These are phyloP conservation scores for Drosophila persimilis DNA, from an alignment of 1,140 invertebrate genomes.

Conservation along the genomic window DNA sequence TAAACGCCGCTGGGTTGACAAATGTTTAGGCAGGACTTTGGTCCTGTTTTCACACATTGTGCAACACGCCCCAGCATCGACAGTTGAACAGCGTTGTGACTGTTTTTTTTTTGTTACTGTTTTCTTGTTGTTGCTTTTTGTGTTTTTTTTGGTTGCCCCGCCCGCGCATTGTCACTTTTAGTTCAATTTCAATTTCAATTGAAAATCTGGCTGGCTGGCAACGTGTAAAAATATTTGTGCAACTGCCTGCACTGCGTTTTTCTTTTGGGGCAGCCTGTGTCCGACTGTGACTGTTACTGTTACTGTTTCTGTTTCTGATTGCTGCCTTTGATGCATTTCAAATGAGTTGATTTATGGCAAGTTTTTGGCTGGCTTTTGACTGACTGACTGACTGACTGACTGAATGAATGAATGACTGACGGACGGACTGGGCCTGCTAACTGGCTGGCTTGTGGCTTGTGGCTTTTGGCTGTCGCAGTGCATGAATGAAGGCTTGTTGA, in stretches of 20 bases:
- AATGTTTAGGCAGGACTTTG: slow-evolving; percentile 78
- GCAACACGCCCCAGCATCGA: slow-evolving; percentile 60
- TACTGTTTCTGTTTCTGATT: slow-evolving; percentile 73
- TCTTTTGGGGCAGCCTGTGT: slow-evolving; percentile 51
- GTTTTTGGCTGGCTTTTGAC: slow-evolving; percentile 68
- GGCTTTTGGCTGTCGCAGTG: slow-evolving; percentile 58
- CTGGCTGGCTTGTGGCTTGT: slow-evolving; percentile 52
- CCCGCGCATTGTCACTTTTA: slow-evolving; percentile 69
- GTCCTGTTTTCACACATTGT: slow-evolving; percentile 80
- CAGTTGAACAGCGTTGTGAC: slow-evolving; percentile 28
- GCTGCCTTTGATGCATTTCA: slow-evolving; percentile 80
- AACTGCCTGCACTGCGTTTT: slow-evolving; percentile 63
- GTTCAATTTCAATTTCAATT: slow-evolving; percentile 59
- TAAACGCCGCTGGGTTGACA: slow-evolving; percentile 71
- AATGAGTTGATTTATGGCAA: slow-evolving; percentile 80
- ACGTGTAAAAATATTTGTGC: slow-evolving; percentile 81
- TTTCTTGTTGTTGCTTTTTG: not conserved
- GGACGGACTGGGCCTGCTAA: slow-evolving; percentile 40
- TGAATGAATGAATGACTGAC: slow-evolving; percentile 30
- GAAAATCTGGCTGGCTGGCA: slow-evolving; percentile 54
- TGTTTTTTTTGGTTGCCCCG: slow-evolving; percentile 43
- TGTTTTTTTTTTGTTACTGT: slow-evolving; percentile 17
- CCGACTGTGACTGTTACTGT: slow-evolving; percentile 50
- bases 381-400: slow-evolving; percentile 33
- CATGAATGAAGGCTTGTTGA: slow-evolving; percentile 80